Base-by-base conservation (phyloP, 2,888 invertebrate genomes). In the Alcis repandata region DNA sequence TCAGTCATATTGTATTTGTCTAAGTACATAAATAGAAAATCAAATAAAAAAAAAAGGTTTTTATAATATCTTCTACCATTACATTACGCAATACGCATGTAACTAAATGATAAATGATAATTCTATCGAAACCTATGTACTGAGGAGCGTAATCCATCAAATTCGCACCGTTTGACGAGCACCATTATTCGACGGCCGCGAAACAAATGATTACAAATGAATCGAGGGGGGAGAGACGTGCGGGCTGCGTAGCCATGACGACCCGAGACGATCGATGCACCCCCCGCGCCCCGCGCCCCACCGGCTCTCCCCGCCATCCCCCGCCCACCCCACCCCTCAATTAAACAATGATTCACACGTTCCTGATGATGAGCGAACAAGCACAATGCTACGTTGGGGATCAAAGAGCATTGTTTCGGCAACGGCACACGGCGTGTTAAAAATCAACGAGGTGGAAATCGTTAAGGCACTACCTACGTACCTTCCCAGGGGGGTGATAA, bases 171-270 rank as follows among this genome's bases (percentile, higher is more conserved):
- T 90, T 88, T 87, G 88, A 89, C 85, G 84, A 86, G 82, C 79
- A 79, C 87, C 88, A 87, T 90, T 89, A 91, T 91, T 87, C 87
- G 89, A 87, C 82, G 85, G 86, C 85, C 82, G 86, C 87, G 90
- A 92, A 93, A 92, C 92, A 93, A 93, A 93, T 91, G 92, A 92
- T 92, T 90, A 92, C 92, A 92, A 92, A 92, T 92, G 92, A 90
- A 91, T 88, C 80, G 85, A 82, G 85, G 64, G 67, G 74, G 74
- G 63, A 76, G 69, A 77, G 69, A 77, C 71, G 76, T 61, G 78
- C 69, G 77, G 77, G 83, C 64, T 77, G 75, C 83, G 90, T 91
- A 80, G 84, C 80, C 86, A 89, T 89, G 84, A 85, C 82, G 79
- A 90, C 90, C 82, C 79, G 89, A 89, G 92, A 90, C 91, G 91